Evolutionary conservation across 2,888 invertebrate genomes (phyloP).

Genomic region (Mayetiola destructor): DNA sequence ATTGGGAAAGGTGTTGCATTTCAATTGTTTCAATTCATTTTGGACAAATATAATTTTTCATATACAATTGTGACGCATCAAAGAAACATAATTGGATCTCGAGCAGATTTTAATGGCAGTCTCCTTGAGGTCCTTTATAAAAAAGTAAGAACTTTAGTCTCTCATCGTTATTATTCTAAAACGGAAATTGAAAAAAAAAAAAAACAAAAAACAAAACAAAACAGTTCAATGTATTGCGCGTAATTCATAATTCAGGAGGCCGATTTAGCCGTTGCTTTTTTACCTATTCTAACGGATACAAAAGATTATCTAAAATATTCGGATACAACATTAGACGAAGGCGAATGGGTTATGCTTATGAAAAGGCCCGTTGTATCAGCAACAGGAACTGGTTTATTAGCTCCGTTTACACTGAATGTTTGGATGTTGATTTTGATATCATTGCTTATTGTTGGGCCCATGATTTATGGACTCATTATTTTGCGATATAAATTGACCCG

Average conservation of each 20-base stretch:
- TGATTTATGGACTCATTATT: constrained; percentile 55
- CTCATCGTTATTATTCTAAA: not conserved
- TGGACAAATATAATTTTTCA: constrained; percentile 54
- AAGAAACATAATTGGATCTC: constrained; percentile 44
- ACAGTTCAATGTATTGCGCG: constrained; percentile 17
- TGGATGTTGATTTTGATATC: constrained; percentile 63
- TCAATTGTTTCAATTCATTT: constrained; percentile 50
- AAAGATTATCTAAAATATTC: constrained; percentile 42
- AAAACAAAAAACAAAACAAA: too few species aligned
- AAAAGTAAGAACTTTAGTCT: constrained; percentile 36
- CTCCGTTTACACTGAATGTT: constrained; percentile 58
- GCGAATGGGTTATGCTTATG: constrained; percentile 66
- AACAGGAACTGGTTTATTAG: constrained; percentile 64
- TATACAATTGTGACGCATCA: constrained; percentile 52
- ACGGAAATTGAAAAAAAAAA: too few species aligned
- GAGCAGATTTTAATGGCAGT: constrained; percentile 39
- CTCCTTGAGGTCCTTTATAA: constrained; percentile 47
- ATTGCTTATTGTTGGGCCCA: constrained; percentile 58
- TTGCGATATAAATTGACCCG: constrained; percentile 47
- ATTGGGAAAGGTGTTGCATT: constrained; percentile 59
- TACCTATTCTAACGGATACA: constrained; percentile 50
- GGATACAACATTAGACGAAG: constrained; percentile 51
- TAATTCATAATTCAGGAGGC: too few species aligned
- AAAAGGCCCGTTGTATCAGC: constrained; percentile 68
- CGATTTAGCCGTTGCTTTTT: constrained; percentile 65